Evolutionary conservation across 2,113 vertebrate genomes (phyloP).

Genomic region (Uria lomvia): DNA sequence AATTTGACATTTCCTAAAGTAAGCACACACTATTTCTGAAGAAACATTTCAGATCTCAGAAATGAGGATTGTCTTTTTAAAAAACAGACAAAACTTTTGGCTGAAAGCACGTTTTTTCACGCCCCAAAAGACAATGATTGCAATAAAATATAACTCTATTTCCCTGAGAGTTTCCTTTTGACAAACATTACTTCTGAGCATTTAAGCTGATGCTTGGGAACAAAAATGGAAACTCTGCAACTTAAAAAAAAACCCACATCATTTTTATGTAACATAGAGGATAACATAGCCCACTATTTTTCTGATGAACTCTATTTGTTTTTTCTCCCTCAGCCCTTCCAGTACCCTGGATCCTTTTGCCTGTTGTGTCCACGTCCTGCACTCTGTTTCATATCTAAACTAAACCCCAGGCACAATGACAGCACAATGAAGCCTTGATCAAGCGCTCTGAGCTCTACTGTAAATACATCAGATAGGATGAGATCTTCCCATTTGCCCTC

Average conservation of each 20-base stretch:
- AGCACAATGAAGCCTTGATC: constrained; percentile 47
- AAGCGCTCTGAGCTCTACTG: constrained; percentile 20
- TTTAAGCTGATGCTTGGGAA: neutral
- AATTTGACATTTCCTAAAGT: neutral
- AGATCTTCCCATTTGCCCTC: constrained; percentile 42
- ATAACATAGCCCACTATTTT: neutral
- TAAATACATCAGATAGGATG: constrained; percentile 51
- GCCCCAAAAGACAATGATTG: fast-evolving
- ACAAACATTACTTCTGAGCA: neutral
- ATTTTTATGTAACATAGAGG: neutral
- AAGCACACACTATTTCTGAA: neutral
- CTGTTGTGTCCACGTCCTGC: neutral
- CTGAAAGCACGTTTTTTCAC: neutral
- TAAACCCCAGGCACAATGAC: constrained; percentile 6
- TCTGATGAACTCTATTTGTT: neutral
- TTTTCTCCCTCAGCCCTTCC: neutral
- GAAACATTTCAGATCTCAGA: neutral
- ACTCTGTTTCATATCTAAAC: constrained; percentile 3
- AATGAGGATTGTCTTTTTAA: neutral
- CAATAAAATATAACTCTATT: neutral
- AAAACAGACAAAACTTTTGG: neutral
- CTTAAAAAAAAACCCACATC: neutral
- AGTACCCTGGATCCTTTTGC: neutral
- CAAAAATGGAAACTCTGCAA: neutral
- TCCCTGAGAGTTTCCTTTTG: neutral